Percentiles rank a stretch among this genome's conserved stretches.
Evolutionary conservation across 2,797 vertebrate genomes (phyloP).

Genomic region (Epinephelus malabaricus): DNA sequence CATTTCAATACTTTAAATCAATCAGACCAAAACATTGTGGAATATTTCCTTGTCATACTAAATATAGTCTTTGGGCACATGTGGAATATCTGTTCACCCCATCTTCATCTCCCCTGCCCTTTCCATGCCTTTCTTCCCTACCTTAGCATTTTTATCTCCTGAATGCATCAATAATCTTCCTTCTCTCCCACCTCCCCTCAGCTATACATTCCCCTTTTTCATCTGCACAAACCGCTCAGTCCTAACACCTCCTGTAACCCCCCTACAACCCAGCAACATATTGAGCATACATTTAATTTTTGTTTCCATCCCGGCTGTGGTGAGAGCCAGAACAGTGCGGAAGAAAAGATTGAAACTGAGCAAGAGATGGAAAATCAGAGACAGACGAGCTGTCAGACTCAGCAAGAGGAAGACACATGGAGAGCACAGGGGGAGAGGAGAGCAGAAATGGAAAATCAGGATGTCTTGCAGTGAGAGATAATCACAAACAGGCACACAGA

Average conservation of each 20-base stretch:
- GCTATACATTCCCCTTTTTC: conserved; percentile 40
- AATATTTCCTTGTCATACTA: no score
- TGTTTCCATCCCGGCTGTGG: conserved; percentile 29
- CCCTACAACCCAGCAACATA: conserved; percentile 17
- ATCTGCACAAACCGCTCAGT: conserved; percentile 33
- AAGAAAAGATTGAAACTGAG: conserved; percentile 39
- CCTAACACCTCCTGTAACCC: conserved; percentile 29
- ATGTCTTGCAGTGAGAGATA: conserved; percentile 38
- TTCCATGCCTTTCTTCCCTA: conserved; percentile 7
- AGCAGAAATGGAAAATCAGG: conserved; percentile 39
- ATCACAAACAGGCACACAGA: conserved; percentile 40
- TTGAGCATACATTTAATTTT: conserved; percentile 43
- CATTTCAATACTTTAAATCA: no score
- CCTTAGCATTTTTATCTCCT: conserved; percentile 35
- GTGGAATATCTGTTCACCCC: neutral
- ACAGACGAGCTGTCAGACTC: conserved; percentile 24
- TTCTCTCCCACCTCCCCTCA: neutral
- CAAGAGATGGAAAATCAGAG: conserved; percentile 52
- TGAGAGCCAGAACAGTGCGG: conserved; percentile 28
- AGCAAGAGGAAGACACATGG: conserved; percentile 23
- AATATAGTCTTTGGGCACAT: no score
- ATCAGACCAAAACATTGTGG: no score
- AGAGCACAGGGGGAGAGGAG: conserved; percentile 21
- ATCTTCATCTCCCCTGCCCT: neutral
- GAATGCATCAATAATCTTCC: conserved; percentile 14